Evolutionary conservation across 2,113 vertebrate genomes (phyloP).

Genomic region (Thamnaconus septentrionalis): DNA sequence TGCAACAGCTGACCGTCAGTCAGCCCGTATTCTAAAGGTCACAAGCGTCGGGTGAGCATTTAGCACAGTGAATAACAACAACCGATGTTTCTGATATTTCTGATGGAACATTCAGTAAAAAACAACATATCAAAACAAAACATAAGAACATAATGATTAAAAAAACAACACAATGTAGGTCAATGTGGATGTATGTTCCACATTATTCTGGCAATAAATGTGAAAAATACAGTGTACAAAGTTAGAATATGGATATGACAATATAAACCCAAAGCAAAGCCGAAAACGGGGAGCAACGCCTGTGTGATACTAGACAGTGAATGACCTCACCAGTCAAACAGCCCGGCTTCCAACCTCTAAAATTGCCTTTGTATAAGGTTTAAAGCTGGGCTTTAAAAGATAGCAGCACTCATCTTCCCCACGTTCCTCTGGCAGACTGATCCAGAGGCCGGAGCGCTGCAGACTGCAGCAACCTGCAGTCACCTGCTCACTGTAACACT

Average conservation of each 20-base stretch:
- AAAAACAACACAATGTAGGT: no score
- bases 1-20: constrained; percentile 9
- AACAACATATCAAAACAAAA: no score
- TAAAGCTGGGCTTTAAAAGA: constrained; percentile 10
- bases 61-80: constrained; percentile 1
- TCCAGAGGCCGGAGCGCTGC: not conserved
- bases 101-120: no score
- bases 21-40: not conserved
- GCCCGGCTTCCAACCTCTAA: not conserved
- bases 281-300: not conserved
- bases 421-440: constrained; percentile 14
- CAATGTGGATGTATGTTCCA: no score
- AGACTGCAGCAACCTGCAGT: constrained; percentile 6
- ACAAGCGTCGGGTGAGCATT: no score
- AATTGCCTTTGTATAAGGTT: constrained; percentile 6
- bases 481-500: not conserved
- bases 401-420: constrained; percentile 1
- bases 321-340: not conserved
- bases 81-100: no score
- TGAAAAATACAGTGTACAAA: no score
- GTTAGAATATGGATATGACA: no score
- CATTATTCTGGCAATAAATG: no score
- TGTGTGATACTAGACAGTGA: not conserved
- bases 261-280: no score
- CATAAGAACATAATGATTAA: no score